Conservation (phyloP, 2,113 vertebrate genomes). For the Eolophus roseicapilla region DNA sequence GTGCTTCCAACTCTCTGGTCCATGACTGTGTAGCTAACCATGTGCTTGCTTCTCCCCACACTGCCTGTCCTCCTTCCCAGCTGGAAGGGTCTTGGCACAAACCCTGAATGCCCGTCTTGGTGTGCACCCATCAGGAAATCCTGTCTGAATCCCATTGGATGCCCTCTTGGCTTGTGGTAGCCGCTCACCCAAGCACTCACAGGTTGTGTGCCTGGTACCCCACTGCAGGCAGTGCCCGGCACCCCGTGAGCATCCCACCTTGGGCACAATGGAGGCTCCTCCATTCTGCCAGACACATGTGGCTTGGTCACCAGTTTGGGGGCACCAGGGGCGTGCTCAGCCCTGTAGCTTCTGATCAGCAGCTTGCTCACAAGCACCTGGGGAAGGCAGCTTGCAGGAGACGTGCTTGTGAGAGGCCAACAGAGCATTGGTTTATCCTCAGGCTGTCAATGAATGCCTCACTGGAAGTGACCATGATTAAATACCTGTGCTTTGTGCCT, state of each 20-base stretch:
- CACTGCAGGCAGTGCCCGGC: rapidly evolving
- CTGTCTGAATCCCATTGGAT: background rate
- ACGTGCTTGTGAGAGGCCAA: rapidly evolving
- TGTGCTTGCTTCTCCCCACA: rapidly evolving
- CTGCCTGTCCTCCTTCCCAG: background rate
- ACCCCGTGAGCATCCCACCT: rapidly evolving
- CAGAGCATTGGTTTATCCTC: background rate
- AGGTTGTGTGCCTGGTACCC: background rate
- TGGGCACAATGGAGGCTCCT: background rate
- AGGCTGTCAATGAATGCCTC: background rate
- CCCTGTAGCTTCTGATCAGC: background rate
- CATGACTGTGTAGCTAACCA: rapidly evolving
- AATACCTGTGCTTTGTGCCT: background rate
- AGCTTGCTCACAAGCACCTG: background rate
- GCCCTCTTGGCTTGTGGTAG: background rate
- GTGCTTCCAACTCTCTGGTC: background rate
- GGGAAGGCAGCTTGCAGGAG: background rate
- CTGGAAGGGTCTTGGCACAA: background rate
- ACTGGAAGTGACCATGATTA: background rate
- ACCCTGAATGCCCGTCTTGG: background rate
- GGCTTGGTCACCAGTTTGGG: background rate
- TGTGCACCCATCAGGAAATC: rapidly evolving
- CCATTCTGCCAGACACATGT: rapidly evolving
- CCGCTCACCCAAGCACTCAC: background rate
- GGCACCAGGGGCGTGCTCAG: rapidly evolving